Evolutionary conservation across 2,113 vertebrate species (phyloP).

Genomic region (Dermatemys mawii): DNA sequence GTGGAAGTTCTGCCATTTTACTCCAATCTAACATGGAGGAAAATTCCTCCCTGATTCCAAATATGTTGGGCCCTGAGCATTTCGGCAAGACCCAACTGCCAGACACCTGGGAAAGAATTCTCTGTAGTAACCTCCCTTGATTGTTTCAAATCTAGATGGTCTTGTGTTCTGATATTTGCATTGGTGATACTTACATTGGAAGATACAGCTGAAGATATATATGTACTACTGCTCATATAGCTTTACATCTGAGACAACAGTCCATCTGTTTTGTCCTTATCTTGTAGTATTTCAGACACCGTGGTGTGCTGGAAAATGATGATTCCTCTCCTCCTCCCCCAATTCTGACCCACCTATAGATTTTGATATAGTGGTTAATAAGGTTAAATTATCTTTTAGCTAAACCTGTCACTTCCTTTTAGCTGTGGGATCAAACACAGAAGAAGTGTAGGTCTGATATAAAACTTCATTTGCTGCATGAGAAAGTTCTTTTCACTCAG

Average conservation of each 20-base stretch:
- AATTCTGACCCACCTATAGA: background rate
- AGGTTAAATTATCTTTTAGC: background rate
- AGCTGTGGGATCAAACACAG: background rate
- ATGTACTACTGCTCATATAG: background rate
- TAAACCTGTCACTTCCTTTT: background rate
- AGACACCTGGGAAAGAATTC: too few relatives aligned
- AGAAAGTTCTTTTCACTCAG: background rate
- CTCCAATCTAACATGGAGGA: too few relatives aligned
- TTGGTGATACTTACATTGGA: background rate
- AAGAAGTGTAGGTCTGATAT: background rate
- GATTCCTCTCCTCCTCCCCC: background rate
- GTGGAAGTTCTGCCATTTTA: background rate
- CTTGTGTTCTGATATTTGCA: background rate
- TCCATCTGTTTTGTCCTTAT: background rate
- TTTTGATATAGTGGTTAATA: background rate
- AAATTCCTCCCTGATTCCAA: too few relatives aligned
- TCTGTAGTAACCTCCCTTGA: background rate
- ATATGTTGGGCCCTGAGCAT: too few relatives aligned
- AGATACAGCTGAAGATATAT: background rate
- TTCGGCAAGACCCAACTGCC: background rate
- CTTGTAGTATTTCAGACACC: background rate
- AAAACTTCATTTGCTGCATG: background rate
- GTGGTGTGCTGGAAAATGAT: background rate
- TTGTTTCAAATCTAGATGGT: conserved; percentile 19
- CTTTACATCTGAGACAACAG: background rate